Percentiles rank a stretch among this genome's conserved stretches.
Conservation (phyloP, 2,888 invertebrate species). For the Nomada fabriciana region DNA sequence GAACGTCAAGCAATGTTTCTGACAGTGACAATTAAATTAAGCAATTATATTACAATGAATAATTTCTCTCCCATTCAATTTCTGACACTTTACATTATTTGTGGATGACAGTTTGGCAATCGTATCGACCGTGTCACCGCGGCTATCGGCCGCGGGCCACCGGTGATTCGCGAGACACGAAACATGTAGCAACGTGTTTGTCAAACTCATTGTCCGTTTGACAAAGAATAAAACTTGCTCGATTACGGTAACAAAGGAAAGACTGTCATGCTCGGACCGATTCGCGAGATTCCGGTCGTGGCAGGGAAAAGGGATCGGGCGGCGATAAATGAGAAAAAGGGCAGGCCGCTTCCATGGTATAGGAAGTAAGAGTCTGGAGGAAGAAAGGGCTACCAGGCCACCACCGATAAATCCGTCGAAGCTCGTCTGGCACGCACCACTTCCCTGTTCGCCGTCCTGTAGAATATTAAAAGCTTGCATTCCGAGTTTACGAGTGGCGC, state of each 20-base stretch:
- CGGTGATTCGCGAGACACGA: too few species aligned
- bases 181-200: not conserved
- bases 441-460: not conserved
- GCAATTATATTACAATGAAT: too few species aligned
- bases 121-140: too few species aligned
- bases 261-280: not conserved
- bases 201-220: not conserved
- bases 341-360: not conserved
- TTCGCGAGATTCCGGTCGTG: conserved; percentile 6
- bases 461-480: conserved; percentile 46
- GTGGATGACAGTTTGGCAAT: too few species aligned
- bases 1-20: not conserved
- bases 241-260: too few species aligned
- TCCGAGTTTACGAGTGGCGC: conserved; percentile 66
- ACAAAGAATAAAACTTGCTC: not conserved
- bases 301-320: not conserved
- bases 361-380: conserved; percentile 30
- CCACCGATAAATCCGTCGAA: conserved; percentile 38
- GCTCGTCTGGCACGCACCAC: not conserved
- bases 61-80: too few species aligned
- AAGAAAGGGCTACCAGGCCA: not conserved
- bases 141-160: too few species aligned
- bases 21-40: too few species aligned
- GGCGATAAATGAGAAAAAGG: conserved; percentile 13
- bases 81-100: too few species aligned